A percentile compares a stretch with the other conserved stretches of the same genome.
Evolutionary conservation across 2,888 invertebrate genomes (phyloP).

Genomic region (Sinohyriopsis cumingii): DNA sequence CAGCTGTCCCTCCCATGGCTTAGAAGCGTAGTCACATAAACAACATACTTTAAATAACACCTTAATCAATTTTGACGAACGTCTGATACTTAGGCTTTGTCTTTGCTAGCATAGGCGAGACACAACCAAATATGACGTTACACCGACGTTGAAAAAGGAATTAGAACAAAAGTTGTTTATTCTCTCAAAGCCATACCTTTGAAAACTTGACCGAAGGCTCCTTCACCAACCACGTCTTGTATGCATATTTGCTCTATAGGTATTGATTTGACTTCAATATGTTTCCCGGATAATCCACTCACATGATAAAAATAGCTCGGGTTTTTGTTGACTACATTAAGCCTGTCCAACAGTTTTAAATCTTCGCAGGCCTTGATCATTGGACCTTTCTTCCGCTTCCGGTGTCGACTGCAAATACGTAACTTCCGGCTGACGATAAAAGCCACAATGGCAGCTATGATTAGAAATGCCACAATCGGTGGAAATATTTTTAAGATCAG

Average conservation of each 20-base stretch:
- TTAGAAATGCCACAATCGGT: conserved; percentile 44
- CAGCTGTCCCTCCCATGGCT: no score
- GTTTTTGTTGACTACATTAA: conserved; percentile 66
- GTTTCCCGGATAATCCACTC: conserved; percentile 30
- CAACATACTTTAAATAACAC: no score
- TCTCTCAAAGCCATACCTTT: conserved; percentile 78
- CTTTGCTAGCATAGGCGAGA: no score
- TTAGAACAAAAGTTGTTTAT: no score
- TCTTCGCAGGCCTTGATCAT: conserved; percentile 55
- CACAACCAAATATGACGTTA: no score
- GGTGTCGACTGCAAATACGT: conserved; percentile 32
- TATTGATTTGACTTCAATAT: conserved; percentile 51
- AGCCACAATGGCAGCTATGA: conserved; percentile 39
- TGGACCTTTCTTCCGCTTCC: conserved; percentile 41
- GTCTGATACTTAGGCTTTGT: no score
- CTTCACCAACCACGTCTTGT: conserved; percentile 87
- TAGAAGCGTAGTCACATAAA: no score
- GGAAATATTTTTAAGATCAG: conserved; percentile 42
- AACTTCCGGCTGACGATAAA: conserved; percentile 40
- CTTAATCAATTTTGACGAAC: no score
- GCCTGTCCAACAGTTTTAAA: conserved; percentile 59
- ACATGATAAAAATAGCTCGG: conserved; percentile 60
- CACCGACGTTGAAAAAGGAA: no score
- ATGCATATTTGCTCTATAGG: conserved; percentile 77
- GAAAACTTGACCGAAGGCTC: conserved; percentile 90